A percentile compares a stretch with the other conserved stretches of the same genome.
Conservation (phyloP, 2,888 invertebrate species). For the Sphecodes monilicornis region DNA sequence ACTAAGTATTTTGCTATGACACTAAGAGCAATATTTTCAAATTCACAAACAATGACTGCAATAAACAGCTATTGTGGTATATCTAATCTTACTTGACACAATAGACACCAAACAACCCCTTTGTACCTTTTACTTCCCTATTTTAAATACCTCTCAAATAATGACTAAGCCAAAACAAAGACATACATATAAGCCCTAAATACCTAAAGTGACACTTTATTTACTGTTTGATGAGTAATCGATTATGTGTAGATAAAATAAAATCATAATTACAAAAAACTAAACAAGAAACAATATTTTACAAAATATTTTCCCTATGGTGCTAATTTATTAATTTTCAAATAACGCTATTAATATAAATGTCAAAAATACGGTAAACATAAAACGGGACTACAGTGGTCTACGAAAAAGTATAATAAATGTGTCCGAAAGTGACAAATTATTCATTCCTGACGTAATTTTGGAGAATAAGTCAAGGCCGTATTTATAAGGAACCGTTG, state of each 20-base stretch:
- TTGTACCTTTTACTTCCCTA: background rate
- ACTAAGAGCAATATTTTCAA: slow-evolving; percentile 28
- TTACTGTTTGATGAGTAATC: background rate
- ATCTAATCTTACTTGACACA: slow-evolving; percentile 39
- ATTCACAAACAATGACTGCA: slow-evolving; percentile 9
- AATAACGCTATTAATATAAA: slow-evolving; percentile 23
- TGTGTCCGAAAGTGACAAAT: slow-evolving; percentile 49
- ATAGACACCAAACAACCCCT: slow-evolving; percentile 21
- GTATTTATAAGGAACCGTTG: slow-evolving; percentile 36
- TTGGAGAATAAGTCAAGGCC: slow-evolving; percentile 73
- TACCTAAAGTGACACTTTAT: background rate
- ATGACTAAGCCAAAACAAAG: slow-evolving; percentile 18
- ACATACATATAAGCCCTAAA: background rate
- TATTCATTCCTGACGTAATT: slow-evolving; percentile 70
- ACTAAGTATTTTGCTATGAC: slow-evolving; percentile 10
- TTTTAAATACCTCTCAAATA: slow-evolving; percentile 22
- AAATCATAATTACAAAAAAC: background rate
- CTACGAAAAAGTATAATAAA: slow-evolving; percentile 29
- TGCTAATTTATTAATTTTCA: slow-evolving; percentile 31
- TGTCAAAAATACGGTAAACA: slow-evolving; percentile 20
- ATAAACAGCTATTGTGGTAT: slow-evolving; percentile 43
- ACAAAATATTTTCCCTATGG: background rate
- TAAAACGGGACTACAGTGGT: background rate
- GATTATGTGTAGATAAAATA: background rate
- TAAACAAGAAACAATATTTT: slow-evolving; percentile 3